Evolutionary conservation across 2,888 invertebrate genomes (phyloP).

Genomic region (Calliphora vomitoria): DNA sequence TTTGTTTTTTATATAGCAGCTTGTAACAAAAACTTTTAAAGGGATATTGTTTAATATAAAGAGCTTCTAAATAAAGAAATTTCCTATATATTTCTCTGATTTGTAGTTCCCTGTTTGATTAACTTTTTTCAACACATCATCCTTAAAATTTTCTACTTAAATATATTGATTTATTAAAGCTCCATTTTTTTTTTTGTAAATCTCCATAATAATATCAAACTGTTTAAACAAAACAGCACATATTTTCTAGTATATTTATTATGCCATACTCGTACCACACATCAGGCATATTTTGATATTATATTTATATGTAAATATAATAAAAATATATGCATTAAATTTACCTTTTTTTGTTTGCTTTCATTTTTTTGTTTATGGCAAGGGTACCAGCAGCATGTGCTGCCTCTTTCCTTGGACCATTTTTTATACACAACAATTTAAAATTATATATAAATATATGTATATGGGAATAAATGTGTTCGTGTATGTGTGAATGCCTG

Average conservation of each 20-base stretch:
- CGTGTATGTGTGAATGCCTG: neutral
- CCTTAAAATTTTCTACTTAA: neutral
- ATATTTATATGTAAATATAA: conserved; percentile 6
- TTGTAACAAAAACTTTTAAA: no score
- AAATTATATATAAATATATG: neutral
- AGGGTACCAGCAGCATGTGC: neutral
- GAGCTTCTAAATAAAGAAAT: no score
- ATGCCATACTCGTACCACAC: neutral
- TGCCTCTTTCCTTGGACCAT: neutral
- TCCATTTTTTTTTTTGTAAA: neutral
- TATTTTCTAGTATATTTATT: neutral
- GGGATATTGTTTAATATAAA: no score
- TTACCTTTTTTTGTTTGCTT: neutral
- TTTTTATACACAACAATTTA: neutral
- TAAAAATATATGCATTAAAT: conserved; percentile 37
- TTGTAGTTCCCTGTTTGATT: neutral
- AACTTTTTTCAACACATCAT: neutral
- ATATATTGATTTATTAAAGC: neutral
- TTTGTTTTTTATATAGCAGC: no score
- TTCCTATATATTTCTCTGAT: no score
- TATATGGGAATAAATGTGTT: neutral
- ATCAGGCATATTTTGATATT: conserved; percentile 7
- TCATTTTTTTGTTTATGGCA: neutral
- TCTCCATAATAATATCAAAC: neutral
- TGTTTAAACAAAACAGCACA: neutral